Conservation (phyloP, 1,140 invertebrate species). For the Diploscapter pachys region DNA sequence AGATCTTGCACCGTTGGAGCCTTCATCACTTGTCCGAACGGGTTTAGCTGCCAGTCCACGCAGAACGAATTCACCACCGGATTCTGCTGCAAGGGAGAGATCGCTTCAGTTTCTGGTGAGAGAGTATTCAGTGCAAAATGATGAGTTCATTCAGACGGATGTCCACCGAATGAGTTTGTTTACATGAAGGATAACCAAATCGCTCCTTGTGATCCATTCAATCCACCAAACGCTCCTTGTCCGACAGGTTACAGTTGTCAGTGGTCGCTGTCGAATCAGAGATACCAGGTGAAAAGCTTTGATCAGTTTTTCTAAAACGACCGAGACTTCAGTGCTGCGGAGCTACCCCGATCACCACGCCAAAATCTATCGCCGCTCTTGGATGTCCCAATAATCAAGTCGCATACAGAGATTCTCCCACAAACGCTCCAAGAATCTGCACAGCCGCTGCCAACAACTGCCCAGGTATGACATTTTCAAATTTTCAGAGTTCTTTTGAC, state of each 20-base stretch:
- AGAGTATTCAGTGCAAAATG: conserved; percentile 7
- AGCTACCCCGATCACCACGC: conserved; percentile 53
- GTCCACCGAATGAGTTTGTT: conserved; percentile 56
- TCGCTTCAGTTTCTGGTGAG: conserved; percentile 45
- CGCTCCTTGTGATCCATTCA: conserved; percentile 57
- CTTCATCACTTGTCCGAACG: conserved; percentile 57
- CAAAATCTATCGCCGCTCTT: conserved; percentile 51
- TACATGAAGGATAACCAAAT: conserved; percentile 58
- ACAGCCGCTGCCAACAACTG: conserved; percentile 57
- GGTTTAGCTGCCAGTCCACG: conserved; percentile 53
- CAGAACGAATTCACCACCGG: conserved; percentile 56
- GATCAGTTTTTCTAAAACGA: background rate
- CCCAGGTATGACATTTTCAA: conserved; percentile 19
- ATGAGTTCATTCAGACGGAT: conserved; percentile 43
- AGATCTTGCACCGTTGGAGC: conserved; percentile 54
- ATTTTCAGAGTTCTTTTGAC: no score
- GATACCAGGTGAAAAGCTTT: conserved; percentile 35
- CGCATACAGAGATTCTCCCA: conserved; percentile 50
- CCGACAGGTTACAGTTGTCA: conserved; percentile 55
- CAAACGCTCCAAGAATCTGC: conserved; percentile 53
- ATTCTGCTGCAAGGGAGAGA: conserved; percentile 55
- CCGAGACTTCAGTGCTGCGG: conserved; percentile 46
- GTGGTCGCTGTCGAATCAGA: conserved; percentile 57
- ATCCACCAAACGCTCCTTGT: conserved; percentile 57
- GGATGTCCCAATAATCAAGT: conserved; percentile 53